Conservation (phyloP, 37 sponge, comb jelly and placozoan genomes). For the Haliclona indistincta region DNA sequence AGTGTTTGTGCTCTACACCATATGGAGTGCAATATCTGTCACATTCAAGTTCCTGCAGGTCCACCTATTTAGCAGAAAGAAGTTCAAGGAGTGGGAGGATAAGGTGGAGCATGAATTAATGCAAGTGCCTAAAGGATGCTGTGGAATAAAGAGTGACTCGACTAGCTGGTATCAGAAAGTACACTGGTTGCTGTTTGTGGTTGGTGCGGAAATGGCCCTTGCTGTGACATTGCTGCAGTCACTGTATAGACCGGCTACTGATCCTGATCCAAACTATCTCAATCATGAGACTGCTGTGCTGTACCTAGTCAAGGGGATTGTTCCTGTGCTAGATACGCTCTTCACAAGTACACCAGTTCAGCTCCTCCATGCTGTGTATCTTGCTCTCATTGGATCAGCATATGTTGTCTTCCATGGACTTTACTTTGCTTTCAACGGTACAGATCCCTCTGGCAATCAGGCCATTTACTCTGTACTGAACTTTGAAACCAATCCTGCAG, state of each 20-base stretch:
- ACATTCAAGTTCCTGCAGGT: no score
- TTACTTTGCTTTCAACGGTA: constrained; percentile 59
- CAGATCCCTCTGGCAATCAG: constrained; percentile 5
- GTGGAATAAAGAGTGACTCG: neutral
- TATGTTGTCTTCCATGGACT: constrained; percentile 59
- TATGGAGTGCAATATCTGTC: no score
- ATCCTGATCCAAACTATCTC: no score
- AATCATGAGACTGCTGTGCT: no score
- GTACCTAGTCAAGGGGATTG: constrained; percentile 46
- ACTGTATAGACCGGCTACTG: no score
- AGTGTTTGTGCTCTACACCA: no score
- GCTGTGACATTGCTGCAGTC: constrained; percentile 33
- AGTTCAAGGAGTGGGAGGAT: no score
- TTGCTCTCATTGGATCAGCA: constrained; percentile 1
- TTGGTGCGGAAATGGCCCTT: constrained; percentile 23
- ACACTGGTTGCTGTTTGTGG: constrained; percentile 47
- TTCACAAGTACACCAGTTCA: constrained; percentile 31
- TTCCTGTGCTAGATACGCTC: constrained; percentile 51
- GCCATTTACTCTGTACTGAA: constrained; percentile 60
- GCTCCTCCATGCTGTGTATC: constrained; percentile 39
- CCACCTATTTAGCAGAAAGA: no score
- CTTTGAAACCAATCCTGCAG: constrained; percentile 38
- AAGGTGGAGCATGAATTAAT: no score
- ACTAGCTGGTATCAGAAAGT: constrained; percentile 70
- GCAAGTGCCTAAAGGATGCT: no score